A percentile compares a stretch with the other conserved stretches of the same genome.
phyloP scores from a whole-genome alignment of 2,113 vertebrate genomes.

The Talpa occidentalis region DNA sequence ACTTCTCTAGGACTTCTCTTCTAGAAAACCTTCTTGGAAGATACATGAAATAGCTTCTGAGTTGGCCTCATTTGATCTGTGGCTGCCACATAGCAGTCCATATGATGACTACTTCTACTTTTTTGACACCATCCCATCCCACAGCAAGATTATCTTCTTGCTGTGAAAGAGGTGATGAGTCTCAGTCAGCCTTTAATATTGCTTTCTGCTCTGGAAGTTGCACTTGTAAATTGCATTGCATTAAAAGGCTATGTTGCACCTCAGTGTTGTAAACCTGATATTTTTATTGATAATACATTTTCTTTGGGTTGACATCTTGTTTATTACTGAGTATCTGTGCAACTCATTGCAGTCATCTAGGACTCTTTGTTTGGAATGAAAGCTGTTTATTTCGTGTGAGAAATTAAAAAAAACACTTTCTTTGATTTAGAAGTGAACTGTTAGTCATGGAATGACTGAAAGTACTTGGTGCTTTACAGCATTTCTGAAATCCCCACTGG shows the following conservation, averaged over 20 bases:
- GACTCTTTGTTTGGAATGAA: conserved; percentile 48
- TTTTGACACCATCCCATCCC: neutral
- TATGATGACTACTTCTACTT: neutral
- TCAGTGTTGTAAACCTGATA: neutral
- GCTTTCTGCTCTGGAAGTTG: conserved; percentile 8
- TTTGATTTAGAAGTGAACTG: conserved; percentile 58
- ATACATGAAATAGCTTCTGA: conserved; percentile 46
- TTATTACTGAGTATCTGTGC: conserved; percentile 40
- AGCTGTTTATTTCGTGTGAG: conserved; percentile 41
- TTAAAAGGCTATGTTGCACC: neutral
- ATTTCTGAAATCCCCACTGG: conserved; percentile 59
- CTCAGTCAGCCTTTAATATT: neutral
- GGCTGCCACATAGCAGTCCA: neutral
- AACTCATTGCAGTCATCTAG: conserved; percentile 32
- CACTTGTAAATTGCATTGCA: neutral
- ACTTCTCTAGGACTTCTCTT: conserved; percentile 57
- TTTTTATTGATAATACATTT: conserved; percentile 15
- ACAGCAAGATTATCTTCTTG: neutral
- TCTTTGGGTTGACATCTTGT: conserved; percentile 31
- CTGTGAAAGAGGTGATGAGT: neutral
- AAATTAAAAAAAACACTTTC: conserved; percentile 23
- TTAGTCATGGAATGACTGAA: conserved; percentile 75
- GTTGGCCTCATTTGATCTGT: conserved; percentile 40
- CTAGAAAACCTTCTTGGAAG: conserved; percentile 10
- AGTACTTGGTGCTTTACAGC: conserved; percentile 64